A percentile compares a stretch with the other conserved stretches of the same genome.
Evolutionary conservation across 2,888 invertebrate species (phyloP).

Genomic region (Synanthedon myopaeformis): DNA sequence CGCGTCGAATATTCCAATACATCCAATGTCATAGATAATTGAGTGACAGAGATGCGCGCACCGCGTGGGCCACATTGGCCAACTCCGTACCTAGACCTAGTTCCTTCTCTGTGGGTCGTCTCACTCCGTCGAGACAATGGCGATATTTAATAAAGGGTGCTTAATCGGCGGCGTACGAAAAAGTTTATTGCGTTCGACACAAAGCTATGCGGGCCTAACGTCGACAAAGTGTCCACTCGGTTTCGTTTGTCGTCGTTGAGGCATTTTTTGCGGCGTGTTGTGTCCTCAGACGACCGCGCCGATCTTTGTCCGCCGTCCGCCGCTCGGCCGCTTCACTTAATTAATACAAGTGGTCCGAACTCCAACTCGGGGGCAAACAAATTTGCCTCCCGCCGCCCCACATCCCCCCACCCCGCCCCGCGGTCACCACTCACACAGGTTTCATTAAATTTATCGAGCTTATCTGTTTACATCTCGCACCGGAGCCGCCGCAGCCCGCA

Average conservation of each 20-base stretch:
- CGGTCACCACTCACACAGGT: conserved; percentile 31
- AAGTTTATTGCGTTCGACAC: neutral
- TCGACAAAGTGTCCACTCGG: conserved; percentile 5
- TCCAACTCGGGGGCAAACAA: conserved; percentile 37
- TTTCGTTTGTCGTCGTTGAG: conserved; percentile 5
- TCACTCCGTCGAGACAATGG: neutral
- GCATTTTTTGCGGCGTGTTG: conserved; percentile 17
- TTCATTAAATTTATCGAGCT: conserved; percentile 66
- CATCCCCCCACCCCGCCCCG: conserved; percentile 12
- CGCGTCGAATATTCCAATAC: conserved; percentile 5
- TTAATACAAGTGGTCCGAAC: conserved; percentile 38
- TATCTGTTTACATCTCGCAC: conserved; percentile 51
- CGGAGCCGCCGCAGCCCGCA: conserved; percentile 12
- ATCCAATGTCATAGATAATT: conserved; percentile 10
- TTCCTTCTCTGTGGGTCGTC: no score
- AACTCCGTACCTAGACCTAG: neutral
- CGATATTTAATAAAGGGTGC: neutral
- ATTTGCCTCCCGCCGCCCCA: conserved; percentile 33
- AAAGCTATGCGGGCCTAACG: neutral
- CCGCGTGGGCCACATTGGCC: no score
- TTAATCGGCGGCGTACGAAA: neutral
- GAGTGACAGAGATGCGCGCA: neutral
- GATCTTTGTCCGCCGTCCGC: conserved; percentile 4
- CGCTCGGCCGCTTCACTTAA: conserved; percentile 34
- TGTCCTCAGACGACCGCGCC: neutral